phyloP scores from a whole-genome alignment of 2,888 invertebrate genomes.

The Eretmocerus hayati region DNA sequence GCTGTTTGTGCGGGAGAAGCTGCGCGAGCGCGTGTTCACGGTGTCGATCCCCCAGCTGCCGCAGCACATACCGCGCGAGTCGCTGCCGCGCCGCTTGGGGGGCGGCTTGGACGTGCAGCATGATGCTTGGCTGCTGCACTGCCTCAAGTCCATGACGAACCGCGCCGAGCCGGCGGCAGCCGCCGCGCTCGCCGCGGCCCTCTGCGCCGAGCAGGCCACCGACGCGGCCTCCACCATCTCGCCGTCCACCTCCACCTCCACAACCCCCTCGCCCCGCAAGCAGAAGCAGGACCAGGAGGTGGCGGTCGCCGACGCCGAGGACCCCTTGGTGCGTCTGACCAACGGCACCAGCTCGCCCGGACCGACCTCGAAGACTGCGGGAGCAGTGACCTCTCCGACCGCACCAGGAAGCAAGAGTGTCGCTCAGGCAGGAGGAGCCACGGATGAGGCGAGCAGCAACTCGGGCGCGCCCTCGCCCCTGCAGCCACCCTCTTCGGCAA shows the following conservation, averaged over 20 bases:
- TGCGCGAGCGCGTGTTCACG: slow-evolving; percentile 91
- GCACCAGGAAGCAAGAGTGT: not conserved
- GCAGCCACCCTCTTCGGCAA: slow-evolving; percentile 65
- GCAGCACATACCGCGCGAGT: slow-evolving; percentile 81
- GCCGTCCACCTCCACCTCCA: not conserved
- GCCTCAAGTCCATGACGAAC: slow-evolving; percentile 80
- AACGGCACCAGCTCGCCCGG: not conserved
- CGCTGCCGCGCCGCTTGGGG: slow-evolving; percentile 83
- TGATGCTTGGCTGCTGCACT: slow-evolving; percentile 74
- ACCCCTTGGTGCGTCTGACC: not conserved
- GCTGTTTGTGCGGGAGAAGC: slow-evolving; percentile 89
- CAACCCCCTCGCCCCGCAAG: not conserved
- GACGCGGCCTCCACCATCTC: not conserved
- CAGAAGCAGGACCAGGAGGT: not conserved
- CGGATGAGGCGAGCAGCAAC: slow-evolving; percentile 6
- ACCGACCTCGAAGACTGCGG: slow-evolving; percentile 2
- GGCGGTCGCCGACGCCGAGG: not conserved
- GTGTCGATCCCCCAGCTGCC: slow-evolving; percentile 85
- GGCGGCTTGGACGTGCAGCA: slow-evolving; percentile 83
- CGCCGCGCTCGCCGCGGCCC: slow-evolving; percentile 31
- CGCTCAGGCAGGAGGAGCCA: not conserved
- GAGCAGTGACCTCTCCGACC: not conserved
- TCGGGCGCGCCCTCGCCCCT: slow-evolving; percentile 50
- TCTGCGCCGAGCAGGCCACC: not conserved
- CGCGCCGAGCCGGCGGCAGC: slow-evolving; percentile 51